Evolutionary conservation across 2,797 vertebrate genomes (phyloP).

Genomic region (Micropoecilia bifurca): DNA sequence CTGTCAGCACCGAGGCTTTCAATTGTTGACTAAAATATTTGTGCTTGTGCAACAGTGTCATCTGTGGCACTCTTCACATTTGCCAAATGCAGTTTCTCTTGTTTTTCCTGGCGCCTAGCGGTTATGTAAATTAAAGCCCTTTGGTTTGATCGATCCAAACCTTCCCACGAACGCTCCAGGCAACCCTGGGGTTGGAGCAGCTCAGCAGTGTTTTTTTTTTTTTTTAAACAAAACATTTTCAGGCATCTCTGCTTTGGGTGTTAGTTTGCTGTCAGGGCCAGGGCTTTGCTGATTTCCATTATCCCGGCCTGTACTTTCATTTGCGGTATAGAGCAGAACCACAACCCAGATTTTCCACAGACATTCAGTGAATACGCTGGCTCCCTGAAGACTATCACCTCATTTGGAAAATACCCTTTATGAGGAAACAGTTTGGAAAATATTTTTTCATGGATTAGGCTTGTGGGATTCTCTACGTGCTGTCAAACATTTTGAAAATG

Average conservation of each 20-base stretch:
- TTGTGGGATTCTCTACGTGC: slow-evolving; percentile 39
- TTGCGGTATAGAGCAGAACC: slow-evolving; percentile 58
- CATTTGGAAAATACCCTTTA: slow-evolving; percentile 73
- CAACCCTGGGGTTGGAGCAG: slow-evolving; percentile 60
- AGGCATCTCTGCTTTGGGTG: slow-evolving; percentile 65
- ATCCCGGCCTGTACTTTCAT: slow-evolving; percentile 67
- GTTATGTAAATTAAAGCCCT: slow-evolving; percentile 79
- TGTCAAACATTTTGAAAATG: slow-evolving; percentile 39
- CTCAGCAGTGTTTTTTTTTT: slow-evolving; percentile 57
- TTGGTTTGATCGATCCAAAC: slow-evolving; percentile 74
- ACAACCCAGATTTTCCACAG: slow-evolving; percentile 70
- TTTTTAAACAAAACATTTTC: slow-evolving; percentile 73
- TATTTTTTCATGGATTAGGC: slow-evolving; percentile 48
- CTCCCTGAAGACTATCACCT: slow-evolving; percentile 73
- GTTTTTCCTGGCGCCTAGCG: slow-evolving; percentile 75
- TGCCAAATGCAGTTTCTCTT: slow-evolving; percentile 62
- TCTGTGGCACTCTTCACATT: slow-evolving; percentile 49
- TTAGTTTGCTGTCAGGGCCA: slow-evolving; percentile 65
- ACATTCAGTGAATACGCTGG: slow-evolving; percentile 62
- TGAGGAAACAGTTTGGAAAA: slow-evolving; percentile 69
- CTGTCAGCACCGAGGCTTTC: slow-evolving; percentile 14
- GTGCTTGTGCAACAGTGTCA: slow-evolving; percentile 52
- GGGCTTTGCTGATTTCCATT: slow-evolving; percentile 67
- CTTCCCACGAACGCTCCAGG: slow-evolving; percentile 67
- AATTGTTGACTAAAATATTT: slow-evolving; percentile 38